Percentiles rank a stretch among this genome's conserved stretches.
phyloP scores from a whole-genome alignment of 2,797 vertebrate species.

The Fratercula arctica region DNA sequence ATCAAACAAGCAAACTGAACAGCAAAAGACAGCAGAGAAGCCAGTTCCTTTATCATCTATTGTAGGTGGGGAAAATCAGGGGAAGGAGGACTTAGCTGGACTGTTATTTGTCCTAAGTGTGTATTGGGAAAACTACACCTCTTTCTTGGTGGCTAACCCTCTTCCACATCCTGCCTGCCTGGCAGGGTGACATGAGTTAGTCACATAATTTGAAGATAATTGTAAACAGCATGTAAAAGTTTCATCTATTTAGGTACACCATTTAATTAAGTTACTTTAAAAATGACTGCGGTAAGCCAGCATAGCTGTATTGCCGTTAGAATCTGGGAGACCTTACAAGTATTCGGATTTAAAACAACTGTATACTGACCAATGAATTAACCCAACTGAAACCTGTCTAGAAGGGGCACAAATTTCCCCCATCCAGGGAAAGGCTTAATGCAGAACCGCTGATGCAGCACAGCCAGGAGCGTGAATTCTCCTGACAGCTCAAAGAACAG shows the following conservation, averaged over 20 bases:
- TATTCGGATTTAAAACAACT: background rate
- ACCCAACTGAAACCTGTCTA: background rate
- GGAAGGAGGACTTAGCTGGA: background rate
- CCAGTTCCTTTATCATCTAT: background rate
- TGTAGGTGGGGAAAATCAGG: background rate
- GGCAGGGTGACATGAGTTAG: background rate
- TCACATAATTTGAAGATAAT: background rate
- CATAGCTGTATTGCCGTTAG: background rate
- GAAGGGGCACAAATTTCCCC: background rate
- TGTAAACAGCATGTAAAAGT: background rate
- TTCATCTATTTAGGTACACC: background rate
- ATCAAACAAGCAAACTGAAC: background rate
- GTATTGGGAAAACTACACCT: background rate
- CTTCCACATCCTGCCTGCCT: background rate
- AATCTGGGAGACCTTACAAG: background rate
- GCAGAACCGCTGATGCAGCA: background rate
- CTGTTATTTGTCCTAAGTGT: background rate
- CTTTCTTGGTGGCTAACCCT: background rate
- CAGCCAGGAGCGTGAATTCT: background rate
- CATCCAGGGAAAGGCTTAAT: background rate
- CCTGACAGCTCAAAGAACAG: slow-evolving; percentile 2
- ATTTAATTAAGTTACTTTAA: background rate
- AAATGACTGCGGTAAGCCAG: background rate
- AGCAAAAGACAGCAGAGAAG: background rate
- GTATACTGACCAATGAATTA: background rate